Conservation (phyloP, 1,140 invertebrate genomes). For the Drosophila pruinosa region DNA sequence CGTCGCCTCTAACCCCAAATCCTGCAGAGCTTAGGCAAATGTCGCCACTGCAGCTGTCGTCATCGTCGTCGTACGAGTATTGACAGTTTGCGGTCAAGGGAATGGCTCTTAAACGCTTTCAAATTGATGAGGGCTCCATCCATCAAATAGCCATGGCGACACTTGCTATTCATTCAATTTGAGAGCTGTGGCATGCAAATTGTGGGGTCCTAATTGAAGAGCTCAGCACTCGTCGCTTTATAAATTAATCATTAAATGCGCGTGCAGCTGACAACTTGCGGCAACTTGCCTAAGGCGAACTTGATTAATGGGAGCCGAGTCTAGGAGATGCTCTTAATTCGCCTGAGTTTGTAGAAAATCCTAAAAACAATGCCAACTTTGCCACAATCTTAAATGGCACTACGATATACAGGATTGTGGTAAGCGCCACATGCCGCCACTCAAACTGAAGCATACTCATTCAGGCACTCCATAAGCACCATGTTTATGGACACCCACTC, state of each 20-base stretch:
- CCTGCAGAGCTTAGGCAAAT: slow-evolving; percentile 66
- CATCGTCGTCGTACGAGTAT: slow-evolving; percentile 41
- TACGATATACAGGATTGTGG: slow-evolving; percentile 6
- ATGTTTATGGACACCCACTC: slow-evolving; percentile 71
- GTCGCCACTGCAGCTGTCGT: slow-evolving; percentile 69
- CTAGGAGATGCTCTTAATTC: slow-evolving; percentile 53
- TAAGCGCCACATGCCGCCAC: slow-evolving; percentile 47
- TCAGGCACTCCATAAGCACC: slow-evolving; percentile 71
- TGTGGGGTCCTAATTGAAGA: slow-evolving; percentile 62
- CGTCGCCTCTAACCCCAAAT: slow-evolving; percentile 18
- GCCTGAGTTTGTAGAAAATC: slow-evolving; percentile 39
- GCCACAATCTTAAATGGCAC: not conserved
- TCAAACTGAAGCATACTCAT: slow-evolving; percentile 61
- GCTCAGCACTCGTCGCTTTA: slow-evolving; percentile 33
- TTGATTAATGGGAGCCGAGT: slow-evolving; percentile 59
- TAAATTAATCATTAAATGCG: slow-evolving; percentile 76
- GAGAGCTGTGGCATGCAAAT: slow-evolving; percentile 65
- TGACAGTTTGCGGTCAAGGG: slow-evolving; percentile 72
- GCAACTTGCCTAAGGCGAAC: slow-evolving; percentile 44
- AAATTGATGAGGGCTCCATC: slow-evolving; percentile 66
- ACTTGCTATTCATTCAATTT: slow-evolving; percentile 40
- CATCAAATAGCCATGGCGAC: slow-evolving; percentile 49
- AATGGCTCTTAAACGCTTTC: slow-evolving; percentile 64
- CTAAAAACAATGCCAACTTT: slow-evolving; percentile 59
- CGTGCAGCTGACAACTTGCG: slow-evolving; percentile 65